These are phyloP conservation scores for Drymonia ruficornis DNA, from an alignment of 2,888 invertebrate species.

Conservation along the genomic window DNA sequence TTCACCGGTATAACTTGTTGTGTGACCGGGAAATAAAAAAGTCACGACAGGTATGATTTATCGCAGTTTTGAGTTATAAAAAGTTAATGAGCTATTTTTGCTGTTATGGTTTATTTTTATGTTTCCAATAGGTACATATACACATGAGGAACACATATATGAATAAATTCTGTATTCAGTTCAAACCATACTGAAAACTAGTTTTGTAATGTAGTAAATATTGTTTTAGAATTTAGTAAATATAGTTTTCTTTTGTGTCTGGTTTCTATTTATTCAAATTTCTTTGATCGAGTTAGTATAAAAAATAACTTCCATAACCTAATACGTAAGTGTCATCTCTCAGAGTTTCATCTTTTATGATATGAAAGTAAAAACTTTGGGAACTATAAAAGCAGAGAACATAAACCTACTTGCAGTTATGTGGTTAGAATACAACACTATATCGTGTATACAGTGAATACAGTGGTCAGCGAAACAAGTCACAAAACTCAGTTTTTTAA, in stretches of 20 bases:
- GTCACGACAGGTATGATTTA: slow-evolving; percentile 20
- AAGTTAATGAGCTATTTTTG: neutral
- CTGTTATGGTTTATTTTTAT: neutral
- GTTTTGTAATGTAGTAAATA: too few species aligned
- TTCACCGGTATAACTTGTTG: slow-evolving; percentile 27
- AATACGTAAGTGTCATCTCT: neutral
- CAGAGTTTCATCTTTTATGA: neutral
- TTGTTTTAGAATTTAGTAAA: too few species aligned
- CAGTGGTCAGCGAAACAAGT: too few species aligned
- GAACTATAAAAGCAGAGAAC: slow-evolving; percentile 1
- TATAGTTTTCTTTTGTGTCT: too few species aligned
- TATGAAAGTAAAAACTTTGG: neutral
- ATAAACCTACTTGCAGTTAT: neutral
- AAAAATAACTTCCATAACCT: neutral
- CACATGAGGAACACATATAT: too few species aligned
- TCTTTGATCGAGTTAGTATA: neutral
- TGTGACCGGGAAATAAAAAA: slow-evolving; percentile 24
- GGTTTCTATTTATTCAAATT: too few species aligned
- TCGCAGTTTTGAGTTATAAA: neutral
- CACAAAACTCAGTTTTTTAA: too few species aligned
- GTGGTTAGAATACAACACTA: neutral
- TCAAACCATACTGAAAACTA: too few species aligned
- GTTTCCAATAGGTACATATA: too few species aligned
- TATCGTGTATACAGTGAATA: neutral
- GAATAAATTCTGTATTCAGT: too few species aligned